Base-by-base conservation (phyloP, 2,797 vertebrate genomes). In the Aulostomus chinensis region DNA sequence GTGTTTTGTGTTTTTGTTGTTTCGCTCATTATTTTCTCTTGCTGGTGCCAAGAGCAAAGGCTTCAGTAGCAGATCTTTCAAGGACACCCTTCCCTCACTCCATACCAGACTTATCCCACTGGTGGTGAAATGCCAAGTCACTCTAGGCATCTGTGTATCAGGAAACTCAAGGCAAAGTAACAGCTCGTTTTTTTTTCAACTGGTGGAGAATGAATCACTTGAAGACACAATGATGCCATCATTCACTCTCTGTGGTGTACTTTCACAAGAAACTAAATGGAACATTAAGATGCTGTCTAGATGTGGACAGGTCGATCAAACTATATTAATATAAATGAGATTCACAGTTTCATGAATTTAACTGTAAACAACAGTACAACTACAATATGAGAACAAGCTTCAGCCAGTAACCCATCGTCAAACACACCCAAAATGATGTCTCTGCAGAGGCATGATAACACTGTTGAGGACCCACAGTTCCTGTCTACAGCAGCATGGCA, bases 401-500 rank as follows among this genome's bases (percentile, higher is more conserved):
- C 80, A 47, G 75, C 69, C 54, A 12, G 1, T 36, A 18, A 26
- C 9, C 29, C 16, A 18, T 70, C 57, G 54, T 65, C 17, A 62
- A 22, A 64, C 68, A 56, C 68, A 59, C 73, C 52, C 64, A 54
- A n/a, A 57, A 45, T 13, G 16, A 59, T 14, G 54, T 28, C 64
- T 71, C 15, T 83, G 85, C 34, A 36, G 41, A 10, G n/a, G 5
- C 43, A 11, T 71, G 88, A 90, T 90, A 90, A 86, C 53, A 47
- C 16, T 21, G 29, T 13, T 20, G 8, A 43, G 9, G 32, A n/a
- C 31, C 49, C 59, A 50, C 58, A 46, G 33, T 29, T 46, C 7
- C 16, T 66, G 71, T 61, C 13, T 26, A 1, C 7, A 67, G 18
- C 58, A 68, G n/a, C n/a, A n/a, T n/a, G n/a, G n/a, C n/a, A n/a